Evolutionary conservation across 1,140 invertebrate species (phyloP).

Genomic region (Phthorimaea operculella): DNA sequence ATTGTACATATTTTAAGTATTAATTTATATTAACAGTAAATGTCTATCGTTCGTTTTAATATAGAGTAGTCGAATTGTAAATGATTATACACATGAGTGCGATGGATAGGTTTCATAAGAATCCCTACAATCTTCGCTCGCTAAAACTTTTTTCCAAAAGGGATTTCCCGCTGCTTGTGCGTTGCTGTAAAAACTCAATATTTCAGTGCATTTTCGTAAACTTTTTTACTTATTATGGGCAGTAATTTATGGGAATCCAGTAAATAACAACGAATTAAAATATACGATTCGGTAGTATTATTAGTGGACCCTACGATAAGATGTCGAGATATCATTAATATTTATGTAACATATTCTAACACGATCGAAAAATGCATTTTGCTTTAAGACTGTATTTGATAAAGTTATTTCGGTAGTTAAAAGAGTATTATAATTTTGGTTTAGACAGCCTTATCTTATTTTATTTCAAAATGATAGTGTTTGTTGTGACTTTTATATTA

Average conservation of each 20-base stretch:
- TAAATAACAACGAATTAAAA: too few species aligned
- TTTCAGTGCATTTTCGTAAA: too few species aligned
- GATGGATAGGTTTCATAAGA: too few species aligned
- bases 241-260: too few species aligned
- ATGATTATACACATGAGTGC: too few species aligned
- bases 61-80: background rate
- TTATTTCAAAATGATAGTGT: background rate
- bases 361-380: background rate
- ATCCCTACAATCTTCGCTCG: too few species aligned
- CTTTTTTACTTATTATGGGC: too few species aligned
- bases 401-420: background rate
- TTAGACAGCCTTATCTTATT: background rate
- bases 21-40: constrained; percentile 3
- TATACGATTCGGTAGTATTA: too few species aligned
- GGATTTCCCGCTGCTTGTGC: too few species aligned
- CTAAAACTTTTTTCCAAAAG: too few species aligned
- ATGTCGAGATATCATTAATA: background rate
- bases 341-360: background rate
- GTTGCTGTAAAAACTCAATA: too few species aligned
- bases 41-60: background rate
- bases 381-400: background rate
- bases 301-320: too few species aligned
- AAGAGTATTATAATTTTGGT: background rate
- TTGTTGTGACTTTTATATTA: background rate
- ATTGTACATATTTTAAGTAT: constrained; percentile 31